Base-by-base conservation (phyloP, 2,888 invertebrate species). In the Caenorhabditis drosophilae region DNA sequence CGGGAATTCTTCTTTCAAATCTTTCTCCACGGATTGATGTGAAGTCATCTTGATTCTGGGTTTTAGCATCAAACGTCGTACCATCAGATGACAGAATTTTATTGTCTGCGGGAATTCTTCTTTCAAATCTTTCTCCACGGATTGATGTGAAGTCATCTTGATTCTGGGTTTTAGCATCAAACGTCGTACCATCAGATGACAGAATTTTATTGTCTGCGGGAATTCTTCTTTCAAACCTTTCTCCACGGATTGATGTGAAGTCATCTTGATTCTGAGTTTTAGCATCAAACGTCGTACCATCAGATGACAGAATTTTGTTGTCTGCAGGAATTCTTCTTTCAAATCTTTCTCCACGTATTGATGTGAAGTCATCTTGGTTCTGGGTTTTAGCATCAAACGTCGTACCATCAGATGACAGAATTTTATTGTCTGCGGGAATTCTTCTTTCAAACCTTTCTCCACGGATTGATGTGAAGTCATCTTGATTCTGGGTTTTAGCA, bases 21-120 rank as follows among this genome's bases (percentile, higher is more conserved):
- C 61, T 41, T 38, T 64, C 53, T 3, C 54, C 56, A 44, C 50
- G 40, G 26, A 41, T 46, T 23, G 27, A 27, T 7, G 49, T 40
- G 38, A 34, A 63, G 27, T 60, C 64, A 11, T 51, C 40, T 25
- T 38, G 52, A 44, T 52, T 73, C 42, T 58, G 49, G 2, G 73
- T 70, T 34, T 55, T 48, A 2, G 50, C 56, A 11, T 42, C 41
- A 47, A 62, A 61, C 35, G 47, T 46, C 40, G 38, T 38, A 18
- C 50, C 50, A 26, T 50, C 50, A n/a, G 26, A 16, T 40, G 38
- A 40, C 6, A 50, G 16, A 16, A 50, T 42, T 16, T 51, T 18
- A 31, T 41, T 27, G 42, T 51, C 51, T 31, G 27, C 27, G 4
- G 51, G 42, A 1, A 22, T 31, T 26, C 26, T 40, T 20, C 22